phyloP scores from a whole-genome alignment of 2,888 invertebrate genomes.

The Melangyna quadrimaculata region DNA sequence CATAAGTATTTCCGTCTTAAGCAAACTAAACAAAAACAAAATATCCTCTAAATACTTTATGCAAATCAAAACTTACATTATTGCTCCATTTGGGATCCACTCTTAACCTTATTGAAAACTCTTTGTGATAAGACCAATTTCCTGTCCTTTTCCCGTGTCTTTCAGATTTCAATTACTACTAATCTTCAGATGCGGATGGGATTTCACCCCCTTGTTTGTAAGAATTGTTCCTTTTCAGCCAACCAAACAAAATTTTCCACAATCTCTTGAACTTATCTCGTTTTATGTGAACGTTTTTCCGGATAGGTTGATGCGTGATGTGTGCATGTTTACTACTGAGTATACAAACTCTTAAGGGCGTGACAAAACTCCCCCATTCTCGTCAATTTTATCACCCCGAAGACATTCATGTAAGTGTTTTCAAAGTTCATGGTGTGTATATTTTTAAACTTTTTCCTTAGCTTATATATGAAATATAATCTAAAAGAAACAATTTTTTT shows the following conservation, averaged over 20 bases:
- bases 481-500: neutral
- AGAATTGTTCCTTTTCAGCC: conserved; percentile 5
- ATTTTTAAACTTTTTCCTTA: neutral
- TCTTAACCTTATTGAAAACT: neutral
- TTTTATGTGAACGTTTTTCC: conserved; percentile 11
- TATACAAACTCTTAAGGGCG: neutral
- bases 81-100: neutral
- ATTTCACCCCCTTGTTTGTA: neutral
- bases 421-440: neutral
- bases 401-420: neutral
- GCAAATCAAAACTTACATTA: neutral
- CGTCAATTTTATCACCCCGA: neutral
- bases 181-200: neutral
- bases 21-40: neutral
- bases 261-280: conserved; percentile 14
- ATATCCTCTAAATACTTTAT: neutral
- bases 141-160: neutral
- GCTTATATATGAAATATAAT: neutral
- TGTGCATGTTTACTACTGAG: neutral
- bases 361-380: neutral
- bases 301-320: conserved; percentile 5
- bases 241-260: conserved; percentile 16
- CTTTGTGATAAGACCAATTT: neutral
- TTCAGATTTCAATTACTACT: conserved; percentile 9
- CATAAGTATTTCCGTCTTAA: neutral